Conservation (phyloP, 2,797 vertebrate genomes). For the Chromis chromis region DNA sequence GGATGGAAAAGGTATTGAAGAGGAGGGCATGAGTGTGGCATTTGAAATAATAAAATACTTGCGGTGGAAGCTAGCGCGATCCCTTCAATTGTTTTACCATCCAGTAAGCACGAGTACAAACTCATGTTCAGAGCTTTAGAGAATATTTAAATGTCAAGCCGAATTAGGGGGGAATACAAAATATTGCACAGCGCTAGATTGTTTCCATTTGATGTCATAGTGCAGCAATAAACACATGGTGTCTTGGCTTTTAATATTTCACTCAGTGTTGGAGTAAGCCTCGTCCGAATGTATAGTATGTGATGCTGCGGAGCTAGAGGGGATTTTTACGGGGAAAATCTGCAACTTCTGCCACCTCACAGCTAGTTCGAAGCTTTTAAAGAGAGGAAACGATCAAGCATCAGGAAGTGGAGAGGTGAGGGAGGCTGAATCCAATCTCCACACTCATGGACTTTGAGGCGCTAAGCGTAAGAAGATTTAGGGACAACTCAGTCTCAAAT, state of each 20-base stretch:
- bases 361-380: constrained; percentile 4
- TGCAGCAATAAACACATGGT: constrained; percentile 12
- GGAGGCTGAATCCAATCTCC: neutral
- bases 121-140: neutral
- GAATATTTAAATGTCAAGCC: constrained; percentile 22
- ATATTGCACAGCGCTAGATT: neutral
- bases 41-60: constrained; percentile 34
- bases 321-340: constrained; percentile 12
- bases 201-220: constrained; percentile 25
- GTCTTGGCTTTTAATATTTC: constrained; percentile 9
- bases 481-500: too few relatives aligned
- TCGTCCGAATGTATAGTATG: neutral
- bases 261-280: neutral
- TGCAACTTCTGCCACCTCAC: constrained; percentile 1
- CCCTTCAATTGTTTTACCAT: constrained; percentile 20
- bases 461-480: too few relatives aligned
- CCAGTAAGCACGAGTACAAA: constrained; percentile 7
- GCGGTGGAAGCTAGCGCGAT: constrained; percentile 18
- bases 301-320: neutral
- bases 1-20: constrained; percentile 23
- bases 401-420: constrained; percentile 1
- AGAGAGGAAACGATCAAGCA: neutral
- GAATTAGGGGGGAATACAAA: constrained; percentile 13
- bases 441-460: too few relatives aligned
- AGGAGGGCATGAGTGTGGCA: constrained; percentile 9